A percentile compares a stretch with the other conserved stretches of the same genome.
Conservation (phyloP, 2,888 invertebrate species). For the Suillia variegata region DNA sequence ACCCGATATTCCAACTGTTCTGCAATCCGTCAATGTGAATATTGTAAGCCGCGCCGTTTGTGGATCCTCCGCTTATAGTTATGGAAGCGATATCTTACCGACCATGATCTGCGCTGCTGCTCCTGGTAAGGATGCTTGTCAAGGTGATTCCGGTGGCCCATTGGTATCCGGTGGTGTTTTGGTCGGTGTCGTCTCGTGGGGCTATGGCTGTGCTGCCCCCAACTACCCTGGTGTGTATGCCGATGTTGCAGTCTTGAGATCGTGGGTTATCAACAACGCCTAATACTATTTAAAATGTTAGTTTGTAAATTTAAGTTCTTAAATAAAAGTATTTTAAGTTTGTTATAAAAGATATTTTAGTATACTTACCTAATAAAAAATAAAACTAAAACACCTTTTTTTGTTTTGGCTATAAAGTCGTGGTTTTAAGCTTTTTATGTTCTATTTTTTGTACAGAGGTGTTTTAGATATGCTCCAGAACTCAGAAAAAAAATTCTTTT, state of each 20-base stretch:
- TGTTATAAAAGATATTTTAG: too few species aligned
- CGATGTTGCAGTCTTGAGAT: slow-evolving; percentile 23
- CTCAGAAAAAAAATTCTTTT: too few species aligned
- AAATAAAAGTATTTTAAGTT: too few species aligned
- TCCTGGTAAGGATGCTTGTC: slow-evolving; percentile 46
- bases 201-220: slow-evolving; percentile 45
- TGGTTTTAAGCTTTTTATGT: too few species aligned
- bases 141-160: slow-evolving; percentile 57
- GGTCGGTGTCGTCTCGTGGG: slow-evolving; percentile 58
- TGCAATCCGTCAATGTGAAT: slow-evolving; percentile 38
- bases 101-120: slow-evolving; percentile 50
- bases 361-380: too few species aligned
- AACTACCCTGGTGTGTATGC: slow-evolving; percentile 50
- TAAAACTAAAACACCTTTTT: too few species aligned
- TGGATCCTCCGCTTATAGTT: slow-evolving; percentile 36
- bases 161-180: slow-evolving; percentile 36
- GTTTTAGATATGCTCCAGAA: too few species aligned
- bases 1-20: slow-evolving; percentile 23
- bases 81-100: slow-evolving; percentile 33
- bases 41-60: slow-evolving; percentile 35
- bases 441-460: too few species aligned
- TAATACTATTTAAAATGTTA: too few species aligned
- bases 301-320: too few species aligned
- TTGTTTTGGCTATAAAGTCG: too few species aligned
- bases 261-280: not conserved